Evolutionary conservation across 2,797 vertebrate genomes (phyloP).

Genomic region (Gymnocypris eckloni): DNA sequence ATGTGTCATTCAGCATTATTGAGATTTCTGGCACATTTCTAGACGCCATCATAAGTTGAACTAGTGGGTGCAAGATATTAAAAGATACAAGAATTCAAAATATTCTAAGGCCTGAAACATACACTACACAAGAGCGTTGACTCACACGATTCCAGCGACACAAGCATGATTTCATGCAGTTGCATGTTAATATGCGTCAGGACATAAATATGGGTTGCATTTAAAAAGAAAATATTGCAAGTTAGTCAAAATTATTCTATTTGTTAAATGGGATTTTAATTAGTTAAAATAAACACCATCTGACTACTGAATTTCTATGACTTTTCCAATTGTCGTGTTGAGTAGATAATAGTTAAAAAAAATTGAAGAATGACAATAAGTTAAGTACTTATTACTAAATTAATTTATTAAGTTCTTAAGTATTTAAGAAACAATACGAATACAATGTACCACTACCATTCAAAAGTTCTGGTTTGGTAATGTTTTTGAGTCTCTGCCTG

Average conservation of each 20-base stretch:
- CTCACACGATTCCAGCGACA: neutral
- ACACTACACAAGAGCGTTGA: neutral
- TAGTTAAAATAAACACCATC: neutral
- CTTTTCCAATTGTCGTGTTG: neutral
- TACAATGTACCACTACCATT: neutral
- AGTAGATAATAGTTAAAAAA: neutral
- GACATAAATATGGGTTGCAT: neutral
- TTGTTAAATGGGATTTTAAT: neutral
- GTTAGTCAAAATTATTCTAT: neutral
- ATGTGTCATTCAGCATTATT: conserved; percentile 55
- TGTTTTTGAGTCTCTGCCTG: too few relatives aligned
- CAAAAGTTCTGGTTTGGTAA: too few relatives aligned
- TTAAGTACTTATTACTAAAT: neutral
- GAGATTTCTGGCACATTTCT: conserved; percentile 43
- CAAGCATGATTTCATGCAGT: neutral
- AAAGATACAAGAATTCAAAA: conserved; percentile 20
- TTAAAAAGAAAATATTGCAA: neutral
- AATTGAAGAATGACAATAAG: neutral
- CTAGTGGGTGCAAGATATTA: conserved; percentile 17
- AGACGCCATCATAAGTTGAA: conserved; percentile 13
- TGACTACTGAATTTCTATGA: neutral
- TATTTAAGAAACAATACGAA: neutral
- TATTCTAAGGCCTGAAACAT: conserved; percentile 5
- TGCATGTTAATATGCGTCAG: conserved; percentile 1
- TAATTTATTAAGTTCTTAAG: neutral